phyloP scores from a whole-genome alignment of 2,888 invertebrate species.

The Eupithecia insigniata region DNA sequence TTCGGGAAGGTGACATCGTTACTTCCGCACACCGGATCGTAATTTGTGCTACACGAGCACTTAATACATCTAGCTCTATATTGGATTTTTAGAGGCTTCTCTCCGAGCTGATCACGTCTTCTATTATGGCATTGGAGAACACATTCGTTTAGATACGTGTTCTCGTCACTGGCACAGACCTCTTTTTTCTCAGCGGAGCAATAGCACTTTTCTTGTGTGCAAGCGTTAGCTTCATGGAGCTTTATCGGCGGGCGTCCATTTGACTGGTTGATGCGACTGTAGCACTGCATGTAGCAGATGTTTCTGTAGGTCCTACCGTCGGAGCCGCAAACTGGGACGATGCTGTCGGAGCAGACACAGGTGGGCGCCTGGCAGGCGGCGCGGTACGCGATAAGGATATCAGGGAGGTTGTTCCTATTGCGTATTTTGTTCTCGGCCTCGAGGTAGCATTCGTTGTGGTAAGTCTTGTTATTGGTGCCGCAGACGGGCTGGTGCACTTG shows the following conservation, averaged over 20 bases:
- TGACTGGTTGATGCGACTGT: slow-evolving; percentile 34
- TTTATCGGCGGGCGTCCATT: slow-evolving; percentile 36
- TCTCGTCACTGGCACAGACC: slow-evolving; percentile 52
- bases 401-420: slow-evolving; percentile 15
- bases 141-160: slow-evolving; percentile 54
- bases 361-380: slow-evolving; percentile 38
- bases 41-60: slow-evolving; percentile 47
- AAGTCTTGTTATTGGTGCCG: slow-evolving; percentile 87
- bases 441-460: slow-evolving; percentile 86
- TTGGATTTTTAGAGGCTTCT: slow-evolving; percentile 35
- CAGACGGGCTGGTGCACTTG: slow-evolving; percentile 78
- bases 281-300: slow-evolving; percentile 54
- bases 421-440: slow-evolving; percentile 66
- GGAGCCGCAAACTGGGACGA: slow-evolving; percentile 55
- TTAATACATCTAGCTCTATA: slow-evolving; percentile 48
- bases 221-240: slow-evolving; percentile 44
- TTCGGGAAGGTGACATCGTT: slow-evolving; percentile 52
- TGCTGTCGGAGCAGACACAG: slow-evolving; percentile 41
- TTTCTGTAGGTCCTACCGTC: slow-evolving; percentile 58
- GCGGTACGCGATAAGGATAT: slow-evolving; percentile 14
- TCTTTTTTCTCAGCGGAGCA: slow-evolving; percentile 36
- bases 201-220: slow-evolving; percentile 43
- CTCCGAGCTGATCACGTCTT: slow-evolving; percentile 42
- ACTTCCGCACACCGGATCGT: slow-evolving; percentile 55
- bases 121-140: slow-evolving; percentile 51